Conservation (phyloP, 1,140 invertebrate species). For the Drosophila truncata region DNA sequence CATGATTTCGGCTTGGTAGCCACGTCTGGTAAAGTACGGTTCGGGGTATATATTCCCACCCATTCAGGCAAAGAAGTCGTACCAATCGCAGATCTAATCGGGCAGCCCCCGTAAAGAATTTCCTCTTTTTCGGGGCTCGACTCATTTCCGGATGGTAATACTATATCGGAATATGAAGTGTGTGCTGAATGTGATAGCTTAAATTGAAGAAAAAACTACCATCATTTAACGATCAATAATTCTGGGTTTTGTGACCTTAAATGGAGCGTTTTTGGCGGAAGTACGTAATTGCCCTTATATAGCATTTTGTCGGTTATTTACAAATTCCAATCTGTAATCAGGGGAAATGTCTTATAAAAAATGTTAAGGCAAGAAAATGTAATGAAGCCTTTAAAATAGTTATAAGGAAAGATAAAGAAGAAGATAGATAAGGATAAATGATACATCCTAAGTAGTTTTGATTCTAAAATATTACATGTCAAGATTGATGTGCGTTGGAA, state of each 20-base stretch:
- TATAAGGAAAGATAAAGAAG: not conserved
- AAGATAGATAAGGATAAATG: too few relatives aligned
- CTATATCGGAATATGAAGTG: not conserved
- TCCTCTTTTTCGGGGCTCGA: constrained; percentile 59
- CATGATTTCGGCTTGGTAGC: constrained; percentile 25
- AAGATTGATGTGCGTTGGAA: not conserved
- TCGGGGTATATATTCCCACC: constrained; percentile 5
- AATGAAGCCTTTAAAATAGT: not conserved
- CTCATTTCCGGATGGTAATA: constrained; percentile 64
- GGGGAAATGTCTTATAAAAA: constrained; percentile 5
- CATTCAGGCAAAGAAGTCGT: constrained; percentile 2
- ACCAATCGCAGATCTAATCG: constrained; percentile 29
- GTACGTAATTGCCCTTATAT: constrained; percentile 12
- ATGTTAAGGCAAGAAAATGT: not conserved
- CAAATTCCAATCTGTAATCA: not conserved
- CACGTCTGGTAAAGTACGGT: constrained; percentile 1
- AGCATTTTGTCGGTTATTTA: not conserved
- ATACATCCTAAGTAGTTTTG: not conserved
- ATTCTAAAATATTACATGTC: not conserved
- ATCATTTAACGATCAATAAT: constrained; percentile 16
- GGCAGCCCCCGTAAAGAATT: constrained; percentile 32
- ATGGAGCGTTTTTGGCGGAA: constrained; percentile 19
- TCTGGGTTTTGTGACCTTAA: constrained; percentile 9
- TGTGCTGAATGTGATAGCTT: constrained; percentile 25
- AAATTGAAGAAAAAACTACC: constrained; percentile 21